Evolutionary conservation across 2,797 vertebrate genomes (phyloP).

Genomic region (Ptychadena robeensis): DNA sequence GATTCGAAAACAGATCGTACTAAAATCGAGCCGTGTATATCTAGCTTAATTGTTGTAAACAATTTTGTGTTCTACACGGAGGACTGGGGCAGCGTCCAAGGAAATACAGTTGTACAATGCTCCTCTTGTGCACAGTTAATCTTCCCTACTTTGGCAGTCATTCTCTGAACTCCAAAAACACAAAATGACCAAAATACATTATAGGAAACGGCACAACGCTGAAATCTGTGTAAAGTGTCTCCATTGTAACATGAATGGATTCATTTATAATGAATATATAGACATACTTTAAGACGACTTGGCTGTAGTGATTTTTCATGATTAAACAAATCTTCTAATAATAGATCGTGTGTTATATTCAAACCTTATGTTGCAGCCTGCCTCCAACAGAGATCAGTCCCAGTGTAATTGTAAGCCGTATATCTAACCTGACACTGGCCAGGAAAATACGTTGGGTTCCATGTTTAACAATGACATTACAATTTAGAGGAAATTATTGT

Average conservation of each 20-base stretch:
- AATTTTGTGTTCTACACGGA: not conserved
- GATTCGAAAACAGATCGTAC: no score
- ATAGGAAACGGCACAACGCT: not conserved
- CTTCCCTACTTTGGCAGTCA: not conserved
- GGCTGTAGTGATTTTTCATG: constrained; percentile 62
- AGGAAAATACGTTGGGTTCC: constrained; percentile 64
- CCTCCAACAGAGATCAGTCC: constrained; percentile 67
- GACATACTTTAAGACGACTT: constrained; percentile 2
- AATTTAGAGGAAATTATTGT: constrained; percentile 64
- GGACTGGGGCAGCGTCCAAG: not conserved
- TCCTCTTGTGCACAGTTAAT: not conserved
- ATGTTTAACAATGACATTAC: constrained; percentile 61
- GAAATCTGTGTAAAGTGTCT: not conserved
- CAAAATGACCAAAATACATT: not conserved
- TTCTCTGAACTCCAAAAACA: not conserved
- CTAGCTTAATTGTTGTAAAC: no score
- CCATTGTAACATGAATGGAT: not conserved
- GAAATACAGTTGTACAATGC: not conserved
- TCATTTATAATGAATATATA: constrained; percentile 20
- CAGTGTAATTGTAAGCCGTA: constrained; percentile 44
- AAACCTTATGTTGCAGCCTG: constrained; percentile 68
- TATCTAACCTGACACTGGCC: constrained; percentile 65
- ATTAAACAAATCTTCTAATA: constrained; percentile 58
- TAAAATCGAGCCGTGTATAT: no score
- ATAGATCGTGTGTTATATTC: constrained; percentile 65